These are phyloP conservation scores for Magallana nippona DNA, from an alignment of 2,888 invertebrate species.

Conservation along the genomic window DNA sequence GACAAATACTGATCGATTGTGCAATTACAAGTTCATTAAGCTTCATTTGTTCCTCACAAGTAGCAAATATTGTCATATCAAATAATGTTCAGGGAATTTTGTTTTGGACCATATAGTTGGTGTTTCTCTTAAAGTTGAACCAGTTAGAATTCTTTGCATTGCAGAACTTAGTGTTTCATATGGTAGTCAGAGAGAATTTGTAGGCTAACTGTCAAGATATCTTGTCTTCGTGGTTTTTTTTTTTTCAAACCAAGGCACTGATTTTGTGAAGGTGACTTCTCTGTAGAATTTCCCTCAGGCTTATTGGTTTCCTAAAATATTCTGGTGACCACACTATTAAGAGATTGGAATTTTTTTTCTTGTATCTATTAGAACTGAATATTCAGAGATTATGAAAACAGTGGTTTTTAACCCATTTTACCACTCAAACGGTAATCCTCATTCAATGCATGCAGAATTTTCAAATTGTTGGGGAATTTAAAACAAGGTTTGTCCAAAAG, in stretches of 20 bases:
- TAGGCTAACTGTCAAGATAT: conserved; percentile 12
- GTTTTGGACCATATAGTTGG: too few relatives aligned
- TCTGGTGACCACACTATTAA: not conserved
- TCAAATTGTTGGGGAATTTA: not conserved
- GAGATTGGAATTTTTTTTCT: not conserved
- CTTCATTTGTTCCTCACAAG: too few relatives aligned
- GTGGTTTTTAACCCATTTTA: conserved; percentile 2
- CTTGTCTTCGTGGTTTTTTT: not conserved
- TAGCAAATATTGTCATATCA: too few relatives aligned
- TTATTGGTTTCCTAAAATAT: not conserved
- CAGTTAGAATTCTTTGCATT: not conserved
- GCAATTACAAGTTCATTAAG: not conserved
- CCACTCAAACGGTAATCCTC: not conserved
- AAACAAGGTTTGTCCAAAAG: conserved; percentile 20
- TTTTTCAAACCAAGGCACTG: not conserved
- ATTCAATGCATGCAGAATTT: conserved; percentile 5
- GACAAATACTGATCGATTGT: conserved; percentile 1
- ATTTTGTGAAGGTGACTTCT: conserved; percentile 12
- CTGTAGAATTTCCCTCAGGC: not conserved
- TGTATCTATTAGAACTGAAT: not conserved
- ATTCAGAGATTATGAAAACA: not conserved
- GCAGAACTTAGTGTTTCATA: not conserved
- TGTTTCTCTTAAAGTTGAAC: too few relatives aligned
- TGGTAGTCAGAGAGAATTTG: not conserved
- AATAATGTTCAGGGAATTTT: too few relatives aligned